A percentile compares a stretch with the other conserved stretches of the same genome.
Conservation (phyloP, 2,888 invertebrate genomes). For the Agriopis leucophaearia region DNA sequence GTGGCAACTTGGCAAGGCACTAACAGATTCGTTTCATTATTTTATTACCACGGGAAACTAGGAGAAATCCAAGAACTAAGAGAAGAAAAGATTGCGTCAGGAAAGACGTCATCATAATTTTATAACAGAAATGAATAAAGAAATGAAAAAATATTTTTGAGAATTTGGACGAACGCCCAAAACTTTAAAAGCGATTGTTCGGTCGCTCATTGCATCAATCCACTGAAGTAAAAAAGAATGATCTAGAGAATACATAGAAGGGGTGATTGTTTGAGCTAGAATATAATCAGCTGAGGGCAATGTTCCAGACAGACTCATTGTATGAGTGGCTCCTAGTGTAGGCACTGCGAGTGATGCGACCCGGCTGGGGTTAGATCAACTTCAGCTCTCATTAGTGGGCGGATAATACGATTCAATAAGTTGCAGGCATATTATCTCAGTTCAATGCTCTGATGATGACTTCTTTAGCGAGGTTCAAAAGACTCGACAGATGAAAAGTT, state of each 20-base stretch:
- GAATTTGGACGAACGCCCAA: slow-evolving; percentile 28
- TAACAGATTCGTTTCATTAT: neutral
- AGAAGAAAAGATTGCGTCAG: neutral
- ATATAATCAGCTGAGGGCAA: slow-evolving; percentile 30
- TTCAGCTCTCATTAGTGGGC: slow-evolving; percentile 42
- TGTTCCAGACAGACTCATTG: slow-evolving; percentile 32
- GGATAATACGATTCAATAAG: slow-evolving; percentile 41
- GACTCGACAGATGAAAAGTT: neutral
- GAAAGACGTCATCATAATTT: slow-evolving; percentile 5
- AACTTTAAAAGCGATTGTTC: slow-evolving; percentile 12
- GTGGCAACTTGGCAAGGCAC: neutral
- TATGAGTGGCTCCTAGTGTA: slow-evolving; percentile 46
- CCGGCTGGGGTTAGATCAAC: slow-evolving; percentile 34
- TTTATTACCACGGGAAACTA: neutral
- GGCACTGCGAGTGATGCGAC: slow-evolving; percentile 21
- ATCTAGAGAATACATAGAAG: neutral
- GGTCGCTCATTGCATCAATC: slow-evolving; percentile 8
- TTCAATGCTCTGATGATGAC: slow-evolving; percentile 17
- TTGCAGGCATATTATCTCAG: slow-evolving; percentile 27
- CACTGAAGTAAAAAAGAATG: slow-evolving; percentile 5
- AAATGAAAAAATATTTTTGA: neutral
- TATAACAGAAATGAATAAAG: too few species aligned
- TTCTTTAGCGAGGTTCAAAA: slow-evolving; percentile 4
- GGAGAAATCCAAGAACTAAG: too few species aligned
- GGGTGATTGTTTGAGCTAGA: slow-evolving; percentile 4